These are phyloP conservation scores for Drosophila lini DNA, from an alignment of 1,140 invertebrate species.

Conservation along the genomic window DNA sequence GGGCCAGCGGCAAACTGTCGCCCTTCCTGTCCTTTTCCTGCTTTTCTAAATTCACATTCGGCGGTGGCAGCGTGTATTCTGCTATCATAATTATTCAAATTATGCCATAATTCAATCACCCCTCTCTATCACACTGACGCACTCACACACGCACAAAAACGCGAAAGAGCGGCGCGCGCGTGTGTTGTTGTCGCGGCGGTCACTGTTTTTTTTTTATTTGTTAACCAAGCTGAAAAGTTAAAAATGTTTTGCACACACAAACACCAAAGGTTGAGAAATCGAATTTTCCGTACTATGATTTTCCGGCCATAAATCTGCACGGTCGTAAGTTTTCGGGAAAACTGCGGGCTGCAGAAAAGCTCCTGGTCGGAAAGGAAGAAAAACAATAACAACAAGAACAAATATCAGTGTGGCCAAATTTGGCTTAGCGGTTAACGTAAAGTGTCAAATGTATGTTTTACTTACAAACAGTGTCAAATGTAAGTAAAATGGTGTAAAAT, in stretches of 20 bases:
- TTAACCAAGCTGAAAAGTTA: slow-evolving; percentile 46
- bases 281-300: slow-evolving; percentile 55
- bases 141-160: slow-evolving; percentile 45
- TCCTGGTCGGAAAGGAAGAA: slow-evolving; percentile 46
- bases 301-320: slow-evolving; percentile 50
- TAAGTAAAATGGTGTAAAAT: too few relatives aligned
- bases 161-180: slow-evolving; percentile 40
- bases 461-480: too few relatives aligned
- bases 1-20: slow-evolving; percentile 7
- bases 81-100: slow-evolving; percentile 67
- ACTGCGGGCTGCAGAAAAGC: slow-evolving; percentile 52
- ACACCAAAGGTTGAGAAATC: slow-evolving; percentile 34
- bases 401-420: too few relatives aligned
- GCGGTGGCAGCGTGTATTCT: slow-evolving; percentile 24
- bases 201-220: slow-evolving; percentile 7
- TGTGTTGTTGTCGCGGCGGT: slow-evolving; percentile 16
- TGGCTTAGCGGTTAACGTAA: too few relatives aligned
- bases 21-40: slow-evolving; percentile 14
- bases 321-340: slow-evolving; percentile 37
- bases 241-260: slow-evolving; percentile 37
- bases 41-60: slow-evolving; percentile 38
- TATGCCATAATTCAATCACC: slow-evolving; percentile 57
- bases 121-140: slow-evolving; percentile 25
- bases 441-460: too few relatives aligned
- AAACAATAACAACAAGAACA: slow-evolving; percentile 3